Percentiles rank a stretch among this genome's conserved stretches.
phyloP scores from a whole-genome alignment of 2,113 vertebrate genomes.

The Callocephalon fimbriatum region DNA sequence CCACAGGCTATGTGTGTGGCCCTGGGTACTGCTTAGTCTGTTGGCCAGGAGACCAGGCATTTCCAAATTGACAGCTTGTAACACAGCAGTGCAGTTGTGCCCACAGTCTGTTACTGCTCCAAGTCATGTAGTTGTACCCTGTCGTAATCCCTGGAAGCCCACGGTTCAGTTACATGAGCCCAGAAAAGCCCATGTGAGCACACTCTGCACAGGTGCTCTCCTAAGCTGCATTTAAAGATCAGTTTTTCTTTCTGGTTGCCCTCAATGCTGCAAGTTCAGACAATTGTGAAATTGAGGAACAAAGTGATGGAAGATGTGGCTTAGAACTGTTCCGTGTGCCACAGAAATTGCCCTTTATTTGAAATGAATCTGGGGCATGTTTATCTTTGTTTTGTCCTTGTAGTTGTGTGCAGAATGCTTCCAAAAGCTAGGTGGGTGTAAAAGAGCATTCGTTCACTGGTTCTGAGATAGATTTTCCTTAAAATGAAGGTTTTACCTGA shows the following conservation, averaged over 20 bases:
- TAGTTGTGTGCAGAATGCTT: background rate
- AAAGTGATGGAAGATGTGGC: background rate
- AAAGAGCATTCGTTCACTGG: background rate
- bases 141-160: background rate
- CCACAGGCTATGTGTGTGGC: background rate
- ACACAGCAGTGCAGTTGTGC: background rate
- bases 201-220: background rate
- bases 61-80: background rate
- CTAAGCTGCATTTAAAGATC: background rate
- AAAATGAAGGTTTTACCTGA: background rate
- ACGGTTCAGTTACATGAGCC: background rate
- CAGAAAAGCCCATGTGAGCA: background rate
- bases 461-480: background rate
- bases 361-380: background rate
- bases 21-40: background rate
- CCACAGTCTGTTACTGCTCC: background rate
- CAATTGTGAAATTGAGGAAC: background rate
- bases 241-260: background rate
- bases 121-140: background rate
- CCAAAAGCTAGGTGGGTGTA: background rate
- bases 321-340: background rate
- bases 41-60: background rate
- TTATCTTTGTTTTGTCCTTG: background rate
- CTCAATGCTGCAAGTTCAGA: background rate
- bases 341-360: background rate